Evolutionary conservation across 2,888 invertebrate genomes (phyloP).

Genomic region (Fragum sueziense): DNA sequence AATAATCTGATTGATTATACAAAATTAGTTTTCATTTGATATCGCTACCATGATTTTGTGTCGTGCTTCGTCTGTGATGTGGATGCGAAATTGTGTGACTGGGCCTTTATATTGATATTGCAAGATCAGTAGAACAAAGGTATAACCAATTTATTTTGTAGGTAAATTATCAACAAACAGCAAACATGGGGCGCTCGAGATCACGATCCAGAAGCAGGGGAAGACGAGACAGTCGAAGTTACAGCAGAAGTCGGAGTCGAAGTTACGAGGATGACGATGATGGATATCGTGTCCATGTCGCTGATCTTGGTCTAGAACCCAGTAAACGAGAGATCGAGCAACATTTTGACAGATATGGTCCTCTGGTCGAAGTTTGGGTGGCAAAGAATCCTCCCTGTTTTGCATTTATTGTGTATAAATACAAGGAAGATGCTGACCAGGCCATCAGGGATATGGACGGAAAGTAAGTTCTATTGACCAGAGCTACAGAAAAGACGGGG

Average conservation of each 20-base stretch:
- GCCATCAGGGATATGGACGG: constrained; percentile 91
- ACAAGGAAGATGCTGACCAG: constrained; percentile 87
- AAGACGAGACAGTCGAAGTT: constrained; percentile 57
- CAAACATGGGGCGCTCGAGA: constrained; percentile 47
- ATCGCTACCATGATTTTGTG: too few species aligned
- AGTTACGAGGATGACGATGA: constrained; percentile 62
- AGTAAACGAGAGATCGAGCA: constrained; percentile 84
- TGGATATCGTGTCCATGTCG: constrained; percentile 83
- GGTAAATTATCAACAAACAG: background rate
- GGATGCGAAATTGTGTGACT: too few species aligned
- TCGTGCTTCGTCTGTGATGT: too few species aligned
- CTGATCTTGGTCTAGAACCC: constrained; percentile 84
- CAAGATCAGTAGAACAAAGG: too few species aligned
- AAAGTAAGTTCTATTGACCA: constrained; percentile 85
- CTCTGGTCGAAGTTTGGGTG: constrained; percentile 85
- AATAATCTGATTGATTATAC: too few species aligned
- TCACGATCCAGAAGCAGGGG: constrained; percentile 58
- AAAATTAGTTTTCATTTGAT: too few species aligned
- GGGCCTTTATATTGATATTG: too few species aligned
- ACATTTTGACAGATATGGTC: constrained; percentile 85
- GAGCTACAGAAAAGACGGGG: too few species aligned
- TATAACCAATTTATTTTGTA: too few species aligned
- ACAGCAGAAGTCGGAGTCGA: constrained; percentile 60
- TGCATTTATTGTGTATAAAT: constrained; percentile 86
- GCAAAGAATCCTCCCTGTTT: constrained; percentile 86